Base-by-base conservation (phyloP, 2,888 invertebrate genomes). In the Drosophila emarginata region DNA sequence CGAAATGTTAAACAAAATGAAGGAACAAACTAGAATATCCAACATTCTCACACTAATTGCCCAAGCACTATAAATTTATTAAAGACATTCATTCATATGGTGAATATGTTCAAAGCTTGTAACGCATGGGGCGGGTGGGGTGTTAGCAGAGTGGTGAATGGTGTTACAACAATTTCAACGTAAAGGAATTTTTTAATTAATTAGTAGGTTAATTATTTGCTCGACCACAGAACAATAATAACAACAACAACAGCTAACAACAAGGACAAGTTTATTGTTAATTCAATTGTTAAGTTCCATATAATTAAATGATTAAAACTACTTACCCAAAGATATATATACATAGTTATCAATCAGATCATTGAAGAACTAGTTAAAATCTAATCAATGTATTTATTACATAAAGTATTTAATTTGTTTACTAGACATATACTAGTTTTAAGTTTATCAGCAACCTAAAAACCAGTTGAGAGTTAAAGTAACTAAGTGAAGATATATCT, bases 41-140 rank as follows among this genome's bases (percentile, higher is more conserved):
- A 67, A 67, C 23, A 18, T 18, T 54, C 36, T 36, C 64, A 63
- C 63, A 79, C 83, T 88, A 82, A 88, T 82, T 82, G 87, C 87
- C 59, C 15, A 51, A 69, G 66, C 77, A 88, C 81, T 80, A 82
- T 82, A 86, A 82, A 88, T 82, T 88, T 86, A 86, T 82, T 82
- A 83, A 88, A 73, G 88, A 77, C 74, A 83, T 66, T 70, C 18
- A 32, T 45, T 70, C 18, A 32, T 45, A 15, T 45, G n/a, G 37
- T n/a, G 54, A 32, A 51, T 18, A 32, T 50, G n/a, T 32, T n/a
- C 26, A 32, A n/a, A 11, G 21, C 0, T 12, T 12, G n/a, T 28
- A 28, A 5, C n/a, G 28, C 28, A 0, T 28, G 6, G 28, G 6
- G 6, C 1, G 7, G 28, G 28, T 1, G 28, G 4, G 28, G 6